Evolutionary conservation across 2,113 vertebrate genomes (phyloP), one percentile per base, ranked within the genome.

Genomic region (Porphyrio hochstetteri): DNA sequence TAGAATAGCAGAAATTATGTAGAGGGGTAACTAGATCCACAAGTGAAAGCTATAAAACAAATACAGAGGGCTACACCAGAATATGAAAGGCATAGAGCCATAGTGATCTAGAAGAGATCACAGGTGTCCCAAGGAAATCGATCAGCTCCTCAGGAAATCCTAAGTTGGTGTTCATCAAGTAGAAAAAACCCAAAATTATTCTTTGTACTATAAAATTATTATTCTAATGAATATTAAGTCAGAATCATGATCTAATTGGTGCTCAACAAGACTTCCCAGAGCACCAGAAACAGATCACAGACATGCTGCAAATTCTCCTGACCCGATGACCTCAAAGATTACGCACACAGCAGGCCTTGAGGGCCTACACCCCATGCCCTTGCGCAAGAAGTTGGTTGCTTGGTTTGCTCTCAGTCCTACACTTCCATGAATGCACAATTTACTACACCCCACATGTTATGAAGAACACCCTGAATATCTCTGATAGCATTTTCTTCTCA

Each of bases 31-130:
- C 6, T 27, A 3, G 38, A 38, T 29, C 79, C 35, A 44, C 24
- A 79, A 52, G 21, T 25, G 11, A 80, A 83, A 50, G 17, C 17
- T 71, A 69, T 55, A 71, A 63, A 60, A 7, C 15, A 50, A 82
- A n/a, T 24, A 29, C 3, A 75, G 40, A 82, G 11, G 1, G 3
- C 9, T 60, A 3, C 16, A 57, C 2, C 33, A 11, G 9, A 50
- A 36, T 48, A 38, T 48, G 24, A 57, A 75, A 89, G 13, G 7
- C 17, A 52, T 28, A 23, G 69, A 82, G 10, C 14, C 7, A 2
- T 4, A 57, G 8, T 4, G 1, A 68, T 17, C 9, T 29, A 21
- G 6, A 84, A 6, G 2, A 55, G 1, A 50, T 3, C 6, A 19
- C 9, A 74, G 23, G 35, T 59, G 20, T 9, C 20, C 11, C 5